Percentiles rank a stretch among this genome's conserved stretches.
These are phyloP conservation scores for Eleutherodactylus coqui DNA, from an alignment of 2,797 vertebrate species.

Conservation along the genomic window DNA sequence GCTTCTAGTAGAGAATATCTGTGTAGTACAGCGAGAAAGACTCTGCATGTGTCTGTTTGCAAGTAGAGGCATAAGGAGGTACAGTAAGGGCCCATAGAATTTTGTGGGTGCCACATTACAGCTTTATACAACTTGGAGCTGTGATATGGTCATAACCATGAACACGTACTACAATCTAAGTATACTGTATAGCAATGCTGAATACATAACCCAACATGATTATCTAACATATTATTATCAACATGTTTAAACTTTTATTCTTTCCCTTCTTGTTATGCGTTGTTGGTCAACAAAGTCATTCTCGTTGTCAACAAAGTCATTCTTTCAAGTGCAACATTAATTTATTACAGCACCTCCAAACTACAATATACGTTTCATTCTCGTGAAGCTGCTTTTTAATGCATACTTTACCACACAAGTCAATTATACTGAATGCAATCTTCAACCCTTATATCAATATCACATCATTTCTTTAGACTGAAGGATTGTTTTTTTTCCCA, in stretches of 20 bases:
- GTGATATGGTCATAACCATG: neutral
- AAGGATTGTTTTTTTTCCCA: slow-evolving; percentile 54
- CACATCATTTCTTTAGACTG: slow-evolving; percentile 44
- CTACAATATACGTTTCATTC: neutral
- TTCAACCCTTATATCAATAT: slow-evolving; percentile 28
- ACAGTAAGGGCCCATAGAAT: neutral
- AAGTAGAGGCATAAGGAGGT: too few relatives aligned
- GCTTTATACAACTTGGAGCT: neutral
- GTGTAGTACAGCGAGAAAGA: neutral
- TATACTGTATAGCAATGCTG: neutral
- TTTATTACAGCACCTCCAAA: neutral
- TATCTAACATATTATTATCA: neutral
- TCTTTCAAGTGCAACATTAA: neutral
- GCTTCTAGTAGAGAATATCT: neutral
- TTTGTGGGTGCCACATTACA: neutral
- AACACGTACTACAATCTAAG: neutral
- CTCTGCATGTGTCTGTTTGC: too few relatives aligned
- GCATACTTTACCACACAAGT: neutral
- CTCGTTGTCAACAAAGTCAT: neutral
- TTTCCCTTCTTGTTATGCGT: neutral
- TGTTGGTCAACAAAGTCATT: neutral
- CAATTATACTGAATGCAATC: neutral
- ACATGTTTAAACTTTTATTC: neutral
- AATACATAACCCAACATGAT: neutral
- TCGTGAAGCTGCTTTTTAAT: neutral